Percentiles rank a stretch among this genome's conserved stretches.
Evolutionary conservation across 92 coral and sea anemone genomes (phyloP).

Genomic region (Micromussa lordhowensis): DNA sequence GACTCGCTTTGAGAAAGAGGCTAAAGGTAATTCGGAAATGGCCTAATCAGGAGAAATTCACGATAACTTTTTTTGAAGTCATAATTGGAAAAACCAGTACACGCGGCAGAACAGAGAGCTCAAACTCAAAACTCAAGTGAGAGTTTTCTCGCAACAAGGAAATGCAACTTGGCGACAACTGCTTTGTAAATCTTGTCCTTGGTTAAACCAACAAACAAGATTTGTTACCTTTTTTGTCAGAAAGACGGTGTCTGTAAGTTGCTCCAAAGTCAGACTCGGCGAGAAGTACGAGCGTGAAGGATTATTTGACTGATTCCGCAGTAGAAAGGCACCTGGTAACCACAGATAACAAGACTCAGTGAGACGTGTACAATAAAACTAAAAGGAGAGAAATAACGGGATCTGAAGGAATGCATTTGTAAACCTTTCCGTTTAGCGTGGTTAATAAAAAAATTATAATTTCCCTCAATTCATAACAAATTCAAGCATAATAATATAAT

Average conservation of each 20-base stretch:
- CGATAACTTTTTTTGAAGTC: neutral
- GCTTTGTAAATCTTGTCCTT: neutral
- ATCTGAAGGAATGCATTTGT: neutral
- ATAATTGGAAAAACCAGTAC: slow-evolving; percentile 1
- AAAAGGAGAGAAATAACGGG: neutral
- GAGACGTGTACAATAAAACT: neutral
- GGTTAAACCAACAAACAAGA: neutral
- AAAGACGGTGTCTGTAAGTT: slow-evolving; percentile 54
- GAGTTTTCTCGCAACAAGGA: too few species aligned
- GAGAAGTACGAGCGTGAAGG: slow-evolving; percentile 19
- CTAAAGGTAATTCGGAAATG: too few species aligned
- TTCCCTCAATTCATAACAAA: too few species aligned
- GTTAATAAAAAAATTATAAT: too few species aligned
- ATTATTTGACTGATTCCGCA: neutral
- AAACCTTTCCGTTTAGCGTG: neutral
- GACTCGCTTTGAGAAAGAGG: too few species aligned
- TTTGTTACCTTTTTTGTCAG: slow-evolving; percentile 55
- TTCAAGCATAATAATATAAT: too few species aligned
- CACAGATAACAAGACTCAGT: neutral
- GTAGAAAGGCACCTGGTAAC: slow-evolving; percentile 2
- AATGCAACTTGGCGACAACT: too few species aligned
- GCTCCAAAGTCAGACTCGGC: slow-evolving; percentile 51
- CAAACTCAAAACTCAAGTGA: too few species aligned
- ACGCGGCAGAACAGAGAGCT: neutral
- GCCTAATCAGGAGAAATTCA: neutral